A percentile compares a stretch with the other conserved stretches of the same genome.
Evolutionary conservation across 2,888 invertebrate species (phyloP).

Genomic region (Drosophila subsilvestris): DNA sequence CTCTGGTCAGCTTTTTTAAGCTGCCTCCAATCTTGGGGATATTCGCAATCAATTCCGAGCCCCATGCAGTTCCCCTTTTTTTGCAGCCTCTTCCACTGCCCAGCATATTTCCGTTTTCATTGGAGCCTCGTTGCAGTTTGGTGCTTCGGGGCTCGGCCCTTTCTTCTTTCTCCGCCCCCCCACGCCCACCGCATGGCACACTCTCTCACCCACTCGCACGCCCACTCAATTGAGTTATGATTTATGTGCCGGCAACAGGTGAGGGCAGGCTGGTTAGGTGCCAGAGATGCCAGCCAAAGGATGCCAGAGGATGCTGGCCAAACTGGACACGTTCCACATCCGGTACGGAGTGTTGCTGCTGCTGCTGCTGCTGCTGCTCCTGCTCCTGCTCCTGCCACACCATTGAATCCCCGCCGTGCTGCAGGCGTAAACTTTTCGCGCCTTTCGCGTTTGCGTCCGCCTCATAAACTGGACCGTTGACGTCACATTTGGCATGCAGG

Average conservation of each 20-base stretch:
- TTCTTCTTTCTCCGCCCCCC: too few species aligned
- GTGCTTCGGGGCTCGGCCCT: too few species aligned
- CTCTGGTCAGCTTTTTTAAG: constrained; percentile 15
- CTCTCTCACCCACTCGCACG: constrained; percentile 17
- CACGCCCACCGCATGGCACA: background rate
- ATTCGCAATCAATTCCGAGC: constrained; percentile 35
- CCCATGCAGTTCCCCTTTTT: background rate
- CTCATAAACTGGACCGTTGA: constrained; percentile 49
- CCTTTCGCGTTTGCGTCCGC: constrained; percentile 17
- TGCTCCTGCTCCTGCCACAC: constrained; percentile 8
- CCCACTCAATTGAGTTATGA: constrained; percentile 45
- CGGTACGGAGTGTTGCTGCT: background rate
- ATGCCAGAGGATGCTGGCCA: background rate
- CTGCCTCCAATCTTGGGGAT: constrained; percentile 32
- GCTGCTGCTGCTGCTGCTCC: background rate
- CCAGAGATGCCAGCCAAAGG: background rate
- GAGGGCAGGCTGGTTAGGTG: constrained; percentile 1
- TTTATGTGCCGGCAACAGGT: constrained; percentile 48
- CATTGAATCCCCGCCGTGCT: background rate
- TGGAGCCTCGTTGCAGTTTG: background rate
- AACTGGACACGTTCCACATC: constrained; percentile 11
- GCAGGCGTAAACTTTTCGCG: constrained; percentile 32
- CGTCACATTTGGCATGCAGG: constrained; percentile 64
- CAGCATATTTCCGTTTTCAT: background rate
- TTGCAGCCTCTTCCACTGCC: background rate